phyloP scores from a whole-genome alignment of 2,113 vertebrate species.

The Alethe castanea region DNA sequence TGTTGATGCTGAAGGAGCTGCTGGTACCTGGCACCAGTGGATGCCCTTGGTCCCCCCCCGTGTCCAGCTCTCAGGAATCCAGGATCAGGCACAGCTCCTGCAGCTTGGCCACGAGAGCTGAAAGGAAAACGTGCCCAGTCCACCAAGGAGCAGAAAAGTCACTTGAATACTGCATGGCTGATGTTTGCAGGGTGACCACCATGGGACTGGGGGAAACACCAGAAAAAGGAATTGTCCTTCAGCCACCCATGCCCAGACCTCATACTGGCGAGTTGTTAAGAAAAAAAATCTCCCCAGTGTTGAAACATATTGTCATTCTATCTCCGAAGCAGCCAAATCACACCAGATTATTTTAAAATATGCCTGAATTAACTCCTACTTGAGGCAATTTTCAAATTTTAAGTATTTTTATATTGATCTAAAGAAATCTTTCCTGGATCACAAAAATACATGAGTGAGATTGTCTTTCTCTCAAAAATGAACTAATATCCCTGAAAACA shows the following conservation, averaged over 20 bases:
- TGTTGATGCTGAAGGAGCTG: neutral
- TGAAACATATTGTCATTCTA: neutral
- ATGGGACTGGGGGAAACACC: neutral
- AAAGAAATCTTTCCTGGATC: neutral
- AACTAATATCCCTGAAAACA: neutral
- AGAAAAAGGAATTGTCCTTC: neutral
- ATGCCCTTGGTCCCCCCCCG: fast-evolving
- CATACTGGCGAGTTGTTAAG: fast-evolving
- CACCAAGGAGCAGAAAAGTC: neutral
- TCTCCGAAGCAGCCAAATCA: neutral
- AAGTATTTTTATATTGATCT: neutral
- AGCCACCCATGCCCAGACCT: neutral
- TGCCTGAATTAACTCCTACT: neutral
- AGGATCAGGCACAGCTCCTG: neutral
- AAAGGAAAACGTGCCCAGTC: neutral
- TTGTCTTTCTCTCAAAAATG: neutral
- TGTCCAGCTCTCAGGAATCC: neutral
- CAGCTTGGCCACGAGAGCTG: neutral
- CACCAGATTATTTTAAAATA: neutral
- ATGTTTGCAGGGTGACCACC: neutral
- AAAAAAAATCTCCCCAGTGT: neutral
- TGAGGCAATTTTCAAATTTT: neutral
- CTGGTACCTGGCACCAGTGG: neutral
- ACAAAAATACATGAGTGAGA: neutral
- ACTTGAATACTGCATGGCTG: neutral